phyloP scores from a whole-genome alignment of 2,113 vertebrate genomes.

The Neotragus moschatus region DNA sequence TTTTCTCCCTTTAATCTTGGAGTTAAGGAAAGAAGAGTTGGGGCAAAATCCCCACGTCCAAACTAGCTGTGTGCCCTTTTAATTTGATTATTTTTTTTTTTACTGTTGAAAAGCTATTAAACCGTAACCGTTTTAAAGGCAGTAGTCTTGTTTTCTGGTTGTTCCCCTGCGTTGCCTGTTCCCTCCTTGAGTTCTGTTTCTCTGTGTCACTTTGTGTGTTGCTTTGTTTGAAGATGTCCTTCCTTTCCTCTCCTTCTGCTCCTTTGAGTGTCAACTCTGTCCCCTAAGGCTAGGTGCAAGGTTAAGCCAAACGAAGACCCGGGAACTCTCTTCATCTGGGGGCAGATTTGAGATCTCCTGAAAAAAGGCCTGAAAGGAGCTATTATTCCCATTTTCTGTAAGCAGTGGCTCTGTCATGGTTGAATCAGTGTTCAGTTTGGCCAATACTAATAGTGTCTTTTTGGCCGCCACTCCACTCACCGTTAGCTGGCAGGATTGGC shows the following conservation, averaged over 20 bases:
- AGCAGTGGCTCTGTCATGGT: too few species aligned
- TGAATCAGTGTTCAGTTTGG: not conserved
- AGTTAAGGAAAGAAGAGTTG: slow-evolving; percentile 67
- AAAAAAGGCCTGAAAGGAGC: not conserved
- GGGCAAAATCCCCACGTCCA: slow-evolving; percentile 38
- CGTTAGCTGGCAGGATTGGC: not conserved
- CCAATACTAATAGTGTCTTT: not conserved
- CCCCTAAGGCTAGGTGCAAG: not conserved
- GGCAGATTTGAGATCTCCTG: not conserved
- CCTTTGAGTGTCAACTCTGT: not conserved
- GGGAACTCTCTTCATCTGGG: not conserved
- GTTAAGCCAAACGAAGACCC: not conserved
- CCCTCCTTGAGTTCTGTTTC: slow-evolving; percentile 28
- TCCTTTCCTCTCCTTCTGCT: not conserved
- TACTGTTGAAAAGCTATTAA: slow-evolving; percentile 58
- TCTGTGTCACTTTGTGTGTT: not conserved
- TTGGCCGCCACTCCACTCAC: not conserved
- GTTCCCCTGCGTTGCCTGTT: slow-evolving; percentile 25
- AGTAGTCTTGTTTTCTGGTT: not conserved
- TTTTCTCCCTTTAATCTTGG: slow-evolving; percentile 56
- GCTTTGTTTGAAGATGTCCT: not conserved
- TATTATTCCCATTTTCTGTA: fast-evolving
- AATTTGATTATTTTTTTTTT: not conserved
- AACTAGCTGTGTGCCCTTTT: slow-evolving; percentile 13
- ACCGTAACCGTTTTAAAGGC: not conserved